Percentiles rank a stretch among this genome's conserved stretches.
Evolutionary conservation across 2,113 vertebrate genomes (phyloP).

Genomic region (Atractosteus spatula): DNA sequence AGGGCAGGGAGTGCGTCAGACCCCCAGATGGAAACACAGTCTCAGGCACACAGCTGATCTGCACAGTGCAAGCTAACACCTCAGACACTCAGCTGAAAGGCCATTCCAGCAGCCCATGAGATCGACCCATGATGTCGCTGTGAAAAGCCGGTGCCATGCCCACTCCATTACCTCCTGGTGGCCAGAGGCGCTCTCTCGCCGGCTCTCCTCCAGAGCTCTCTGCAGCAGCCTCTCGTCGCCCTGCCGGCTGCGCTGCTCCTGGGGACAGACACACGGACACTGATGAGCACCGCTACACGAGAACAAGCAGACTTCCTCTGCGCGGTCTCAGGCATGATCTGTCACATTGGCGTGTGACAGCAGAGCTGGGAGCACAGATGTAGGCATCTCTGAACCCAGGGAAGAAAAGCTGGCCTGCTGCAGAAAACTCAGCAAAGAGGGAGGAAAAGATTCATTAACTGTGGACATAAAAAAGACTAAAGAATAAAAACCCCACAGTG

Average conservation of each 20-base stretch:
- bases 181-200: slow-evolving; percentile 55
- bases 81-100: not conserved
- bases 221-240: slow-evolving; percentile 74
- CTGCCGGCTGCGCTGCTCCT: slow-evolving; percentile 81
- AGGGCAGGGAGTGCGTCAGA: too few species aligned
- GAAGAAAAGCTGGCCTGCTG: not conserved
- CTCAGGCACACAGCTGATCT: slow-evolving; percentile 1
- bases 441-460: not conserved
- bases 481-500: not conserved
- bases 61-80: not conserved
- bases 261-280: slow-evolving; percentile 19
- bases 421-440: not conserved
- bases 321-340: too few species aligned
- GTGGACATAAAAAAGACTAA: not conserved
- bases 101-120: too few species aligned
- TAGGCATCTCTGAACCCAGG: not conserved
- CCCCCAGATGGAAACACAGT: slow-evolving; percentile 21
- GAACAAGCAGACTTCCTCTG: too few species aligned
- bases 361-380: not conserved
- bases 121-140: not conserved
- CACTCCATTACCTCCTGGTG: slow-evolving; percentile 62
- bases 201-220: slow-evolving; percentile 63
- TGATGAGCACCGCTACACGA: too few species aligned
- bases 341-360: too few species aligned
- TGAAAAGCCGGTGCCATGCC: not conserved